A percentile compares a stretch with the other conserved stretches of the same genome.
These are phyloP conservation scores for Proisotoma minuta DNA, from an alignment of 2,888 invertebrate species.

Conservation along the genomic window DNA sequence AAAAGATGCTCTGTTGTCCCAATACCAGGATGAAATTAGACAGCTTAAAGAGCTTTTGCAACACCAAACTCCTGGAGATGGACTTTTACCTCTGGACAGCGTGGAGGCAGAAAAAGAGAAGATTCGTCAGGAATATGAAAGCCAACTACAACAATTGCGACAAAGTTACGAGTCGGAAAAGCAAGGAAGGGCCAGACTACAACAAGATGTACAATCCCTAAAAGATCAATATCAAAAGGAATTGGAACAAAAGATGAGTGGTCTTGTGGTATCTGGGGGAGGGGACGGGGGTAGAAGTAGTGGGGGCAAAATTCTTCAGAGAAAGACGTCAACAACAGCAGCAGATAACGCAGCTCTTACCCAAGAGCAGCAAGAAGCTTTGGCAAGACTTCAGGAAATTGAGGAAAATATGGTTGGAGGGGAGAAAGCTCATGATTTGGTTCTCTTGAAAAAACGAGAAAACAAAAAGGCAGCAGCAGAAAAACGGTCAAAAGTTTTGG, in stretches of 20 bases:
- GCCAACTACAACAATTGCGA: conserved; percentile 53
- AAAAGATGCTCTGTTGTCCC: conserved; percentile 69
- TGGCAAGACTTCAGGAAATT: conserved; percentile 59
- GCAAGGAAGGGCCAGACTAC: conserved; percentile 57
- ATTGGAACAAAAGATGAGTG: conserved; percentile 50
- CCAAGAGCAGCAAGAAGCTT: conserved; percentile 52
- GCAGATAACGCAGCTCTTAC: conserved; percentile 41
- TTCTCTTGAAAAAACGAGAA: conserved; percentile 64
- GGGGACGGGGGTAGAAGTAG: not conserved
- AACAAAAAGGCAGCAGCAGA: conserved; percentile 64
- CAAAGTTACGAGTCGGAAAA: conserved; percentile 59
- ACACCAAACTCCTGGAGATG: not conserved
- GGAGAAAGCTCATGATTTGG: conserved; percentile 67
- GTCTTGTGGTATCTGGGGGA: too few species aligned
- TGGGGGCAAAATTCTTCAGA: not conserved
- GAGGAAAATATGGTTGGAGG: conserved; percentile 75
- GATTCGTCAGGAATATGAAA: conserved; percentile 56
- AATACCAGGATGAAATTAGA: conserved; percentile 79
- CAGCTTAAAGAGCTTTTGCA: conserved; percentile 60
- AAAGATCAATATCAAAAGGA: conserved; percentile 58
- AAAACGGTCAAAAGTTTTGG: conserved; percentile 58
- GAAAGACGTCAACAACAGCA: not conserved
- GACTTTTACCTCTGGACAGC: conserved; percentile 23
- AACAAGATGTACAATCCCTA: conserved; percentile 59
- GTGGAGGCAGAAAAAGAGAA: conserved; percentile 51